Evolutionary conservation across 1,140 invertebrate genomes (phyloP).

Genomic region (Holcopasites calliopsidis): DNA sequence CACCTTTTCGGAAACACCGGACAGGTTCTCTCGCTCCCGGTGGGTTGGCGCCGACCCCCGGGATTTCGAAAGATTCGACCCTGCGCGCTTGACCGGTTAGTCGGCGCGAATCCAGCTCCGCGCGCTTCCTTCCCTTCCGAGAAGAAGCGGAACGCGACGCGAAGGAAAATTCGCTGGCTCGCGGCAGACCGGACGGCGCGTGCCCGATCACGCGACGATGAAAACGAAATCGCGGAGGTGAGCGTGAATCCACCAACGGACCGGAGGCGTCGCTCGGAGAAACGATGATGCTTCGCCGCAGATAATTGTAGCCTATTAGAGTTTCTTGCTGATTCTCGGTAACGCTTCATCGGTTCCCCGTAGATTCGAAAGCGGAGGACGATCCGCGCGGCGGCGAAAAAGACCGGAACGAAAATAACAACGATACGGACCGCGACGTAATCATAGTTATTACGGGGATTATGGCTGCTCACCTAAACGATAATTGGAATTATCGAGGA

Average conservation of each 20-base stretch:
- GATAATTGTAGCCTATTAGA: conserved; percentile 33
- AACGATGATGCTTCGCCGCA: conserved; percentile 11
- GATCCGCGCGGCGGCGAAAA: not conserved
- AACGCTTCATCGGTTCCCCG: conserved; percentile 24
- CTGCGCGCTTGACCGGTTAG: not conserved
- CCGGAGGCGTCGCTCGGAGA: conserved; percentile 13
- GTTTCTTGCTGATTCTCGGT: conserved; percentile 6
- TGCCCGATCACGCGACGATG: conserved; percentile 54
- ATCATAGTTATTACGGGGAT: conserved; percentile 15
- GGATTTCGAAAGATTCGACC: not conserved
- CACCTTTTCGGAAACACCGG: conserved; percentile 8
- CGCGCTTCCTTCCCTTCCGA: no score
- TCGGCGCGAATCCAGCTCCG: not conserved
- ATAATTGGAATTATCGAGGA: conserved; percentile 12
- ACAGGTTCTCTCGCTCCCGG: conserved; percentile 8
- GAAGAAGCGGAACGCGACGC: not conserved
- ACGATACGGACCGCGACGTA: not conserved
- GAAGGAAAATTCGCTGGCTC: not conserved
- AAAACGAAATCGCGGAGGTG: not conserved
- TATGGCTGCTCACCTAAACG: not conserved
- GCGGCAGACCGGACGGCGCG: conserved; percentile 20
- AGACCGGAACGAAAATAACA: conserved; percentile 13
- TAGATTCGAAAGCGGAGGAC: not conserved
- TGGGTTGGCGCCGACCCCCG: no score
- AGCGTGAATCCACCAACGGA: not conserved